Conservation (phyloP, 2,888 invertebrate genomes). For the Cryptocephalus moraei region DNA sequence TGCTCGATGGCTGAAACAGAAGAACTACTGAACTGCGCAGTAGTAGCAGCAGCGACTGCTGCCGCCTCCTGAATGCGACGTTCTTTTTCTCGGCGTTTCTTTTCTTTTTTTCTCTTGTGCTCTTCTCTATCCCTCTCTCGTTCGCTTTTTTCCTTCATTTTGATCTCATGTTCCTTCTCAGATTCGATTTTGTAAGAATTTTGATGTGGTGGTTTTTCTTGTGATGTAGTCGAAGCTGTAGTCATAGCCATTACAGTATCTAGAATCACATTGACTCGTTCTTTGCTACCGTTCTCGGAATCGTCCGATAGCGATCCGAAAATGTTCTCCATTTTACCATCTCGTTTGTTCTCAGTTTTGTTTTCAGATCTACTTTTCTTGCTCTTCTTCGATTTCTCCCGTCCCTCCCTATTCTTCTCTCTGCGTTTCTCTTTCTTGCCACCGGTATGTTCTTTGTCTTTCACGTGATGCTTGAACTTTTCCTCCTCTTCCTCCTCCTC, state of each 20-base stretch:
- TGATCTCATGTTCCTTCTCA: slow-evolving; percentile 27
- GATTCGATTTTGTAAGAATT: slow-evolving; percentile 46
- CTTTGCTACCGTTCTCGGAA: slow-evolving; percentile 35
- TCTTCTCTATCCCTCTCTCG: slow-evolving; percentile 39
- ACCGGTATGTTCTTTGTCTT: slow-evolving; percentile 31
- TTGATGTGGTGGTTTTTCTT: slow-evolving; percentile 11
- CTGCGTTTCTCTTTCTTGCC: slow-evolving; percentile 52
- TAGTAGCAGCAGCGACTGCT: slow-evolving; percentile 17
- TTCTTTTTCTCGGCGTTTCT: slow-evolving; percentile 33
- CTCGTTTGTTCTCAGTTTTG: slow-evolving; percentile 49
- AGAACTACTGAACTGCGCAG: slow-evolving; percentile 6
- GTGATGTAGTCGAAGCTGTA: not conserved
- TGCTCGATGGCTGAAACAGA: slow-evolving; percentile 12
- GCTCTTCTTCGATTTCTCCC: slow-evolving; percentile 50
- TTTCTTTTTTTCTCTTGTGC: slow-evolving; percentile 48
- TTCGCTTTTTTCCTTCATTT: slow-evolving; percentile 17
- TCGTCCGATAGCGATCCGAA: slow-evolving; percentile 79
- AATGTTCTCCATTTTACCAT: slow-evolving; percentile 79
- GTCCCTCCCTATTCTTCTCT: slow-evolving; percentile 48
- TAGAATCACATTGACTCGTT: slow-evolving; percentile 2
- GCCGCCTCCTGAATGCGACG: slow-evolving; percentile 40
- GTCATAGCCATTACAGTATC: not conserved
- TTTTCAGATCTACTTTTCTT: slow-evolving; percentile 37
- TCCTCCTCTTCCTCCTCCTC: not conserved
- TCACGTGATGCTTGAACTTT: slow-evolving; percentile 27